A percentile compares a stretch with the other conserved stretches of the same genome.
Conservation (phyloP, 23 tunicate species). For the Halocynthia aurantium region DNA sequence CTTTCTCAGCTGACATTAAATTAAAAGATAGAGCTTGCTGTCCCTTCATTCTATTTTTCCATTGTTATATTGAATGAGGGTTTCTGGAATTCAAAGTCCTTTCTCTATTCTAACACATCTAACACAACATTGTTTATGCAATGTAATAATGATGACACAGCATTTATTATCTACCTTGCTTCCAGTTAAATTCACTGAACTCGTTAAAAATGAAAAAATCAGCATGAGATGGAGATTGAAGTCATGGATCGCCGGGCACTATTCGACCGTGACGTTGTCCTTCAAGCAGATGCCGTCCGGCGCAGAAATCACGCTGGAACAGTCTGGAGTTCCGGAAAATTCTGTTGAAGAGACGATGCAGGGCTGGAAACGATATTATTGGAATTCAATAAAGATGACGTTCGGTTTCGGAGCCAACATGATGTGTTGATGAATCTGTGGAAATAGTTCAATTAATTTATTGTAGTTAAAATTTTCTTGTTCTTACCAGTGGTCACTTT, state of each 20-base stretch:
- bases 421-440: constrained; percentile 40
- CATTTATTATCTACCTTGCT: background rate
- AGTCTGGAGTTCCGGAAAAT: constrained; percentile 85
- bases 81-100: too few species aligned
- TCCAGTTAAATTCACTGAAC: constrained; percentile 57
- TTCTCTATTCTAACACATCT: too few species aligned
- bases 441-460: background rate
- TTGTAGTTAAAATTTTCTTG: too few species aligned
- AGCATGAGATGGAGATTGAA: constrained; percentile 83
- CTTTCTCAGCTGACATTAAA: too few species aligned
- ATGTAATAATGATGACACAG: too few species aligned
- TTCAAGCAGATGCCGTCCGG: constrained; percentile 67
- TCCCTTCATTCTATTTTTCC: too few species aligned
- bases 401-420: constrained; percentile 87
- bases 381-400: constrained; percentile 89
- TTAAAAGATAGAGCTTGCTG: too few species aligned
- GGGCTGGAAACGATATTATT: constrained; percentile 96
- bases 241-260: constrained; percentile 93
- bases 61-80: too few species aligned
- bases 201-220: constrained; percentile 48
- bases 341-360: constrained; percentile 68
- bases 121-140: too few species aligned
- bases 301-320: constrained; percentile 74
- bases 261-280: constrained; percentile 52
- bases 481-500: too few species aligned